These are phyloP conservation scores for Salvator merianae DNA, from an alignment of 2,113 vertebrate species.

Conservation along the genomic window DNA sequence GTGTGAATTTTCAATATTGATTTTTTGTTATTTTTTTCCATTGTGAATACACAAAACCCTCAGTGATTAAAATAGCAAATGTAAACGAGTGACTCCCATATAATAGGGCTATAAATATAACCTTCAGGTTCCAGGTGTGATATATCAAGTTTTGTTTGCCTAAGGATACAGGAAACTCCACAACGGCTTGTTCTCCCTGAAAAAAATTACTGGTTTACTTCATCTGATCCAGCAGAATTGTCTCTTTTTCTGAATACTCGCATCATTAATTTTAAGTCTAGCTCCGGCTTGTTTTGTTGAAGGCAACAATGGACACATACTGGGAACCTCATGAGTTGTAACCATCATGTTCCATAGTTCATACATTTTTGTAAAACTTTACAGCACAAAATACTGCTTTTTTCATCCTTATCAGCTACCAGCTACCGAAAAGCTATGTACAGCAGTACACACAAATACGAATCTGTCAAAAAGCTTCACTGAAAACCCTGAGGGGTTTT, in stretches of 20 bases:
- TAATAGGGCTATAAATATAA: neutral
- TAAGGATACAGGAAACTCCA: neutral
- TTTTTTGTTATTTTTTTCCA: no score
- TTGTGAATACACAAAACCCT: no score
- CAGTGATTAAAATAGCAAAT: no score
- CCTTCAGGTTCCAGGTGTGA: neutral
- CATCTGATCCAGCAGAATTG: neutral
- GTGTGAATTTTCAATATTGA: no score
- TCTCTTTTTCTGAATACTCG: neutral
- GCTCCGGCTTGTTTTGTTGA: neutral
- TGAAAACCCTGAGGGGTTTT: neutral
- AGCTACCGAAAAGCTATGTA: neutral
- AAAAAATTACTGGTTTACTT: neutral
- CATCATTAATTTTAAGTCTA: neutral
- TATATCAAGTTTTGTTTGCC: neutral
- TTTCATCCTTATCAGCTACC: neutral
- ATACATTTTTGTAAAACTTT: rapidly evolving
- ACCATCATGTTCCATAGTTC: neutral
- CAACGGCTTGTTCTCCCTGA: neutral
- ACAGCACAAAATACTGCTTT: neutral
- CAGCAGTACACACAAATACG: neutral
- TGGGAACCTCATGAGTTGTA: rapidly evolving
- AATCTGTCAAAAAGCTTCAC: conserved; percentile 16
- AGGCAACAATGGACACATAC: rapidly evolving
- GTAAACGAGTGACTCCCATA: no score